These are phyloP conservation scores for Agrotis segetum DNA, from an alignment of 2,888 invertebrate species.

Conservation along the genomic window DNA sequence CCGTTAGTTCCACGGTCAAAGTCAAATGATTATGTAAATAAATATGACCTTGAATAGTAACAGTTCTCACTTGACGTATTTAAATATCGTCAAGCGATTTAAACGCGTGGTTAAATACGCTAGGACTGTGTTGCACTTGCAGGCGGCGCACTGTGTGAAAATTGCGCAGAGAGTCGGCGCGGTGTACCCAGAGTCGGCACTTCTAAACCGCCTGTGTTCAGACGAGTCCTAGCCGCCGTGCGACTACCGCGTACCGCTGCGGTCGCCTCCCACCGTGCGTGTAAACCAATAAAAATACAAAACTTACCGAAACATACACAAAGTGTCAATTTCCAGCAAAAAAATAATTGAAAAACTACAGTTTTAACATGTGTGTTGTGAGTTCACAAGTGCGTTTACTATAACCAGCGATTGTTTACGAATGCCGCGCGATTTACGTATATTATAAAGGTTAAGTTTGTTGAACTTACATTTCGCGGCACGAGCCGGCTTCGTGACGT, in stretches of 20 bases:
- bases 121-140: constrained; percentile 67
- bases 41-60: no score
- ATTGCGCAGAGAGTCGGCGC: constrained; percentile 86
- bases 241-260: constrained; percentile 76
- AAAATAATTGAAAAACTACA: constrained; percentile 26
- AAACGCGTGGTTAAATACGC: constrained; percentile 55
- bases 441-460: constrained; percentile 82
- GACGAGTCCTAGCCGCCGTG: constrained; percentile 81
- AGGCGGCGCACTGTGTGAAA: constrained; percentile 67
- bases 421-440: constrained; percentile 63
- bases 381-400: constrained; percentile 58
- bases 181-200: constrained; percentile 61
- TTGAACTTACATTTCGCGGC: constrained; percentile 85
- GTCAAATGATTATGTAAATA: no score
- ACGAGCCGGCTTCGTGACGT: constrained; percentile 85
- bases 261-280: constrained; percentile 67
- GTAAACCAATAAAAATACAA: constrained; percentile 66
- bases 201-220: constrained; percentile 74
- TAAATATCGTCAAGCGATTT: constrained; percentile 34
- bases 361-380: constrained; percentile 49
- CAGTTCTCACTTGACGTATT: neutral
- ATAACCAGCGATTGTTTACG: constrained; percentile 65
- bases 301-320: constrained; percentile 55
- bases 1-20: no score
- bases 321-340: constrained; percentile 27